These are phyloP conservation scores for Pandion haliaetus DNA, from an alignment of 2,113 vertebrate genomes.

Conservation along the genomic window DNA sequence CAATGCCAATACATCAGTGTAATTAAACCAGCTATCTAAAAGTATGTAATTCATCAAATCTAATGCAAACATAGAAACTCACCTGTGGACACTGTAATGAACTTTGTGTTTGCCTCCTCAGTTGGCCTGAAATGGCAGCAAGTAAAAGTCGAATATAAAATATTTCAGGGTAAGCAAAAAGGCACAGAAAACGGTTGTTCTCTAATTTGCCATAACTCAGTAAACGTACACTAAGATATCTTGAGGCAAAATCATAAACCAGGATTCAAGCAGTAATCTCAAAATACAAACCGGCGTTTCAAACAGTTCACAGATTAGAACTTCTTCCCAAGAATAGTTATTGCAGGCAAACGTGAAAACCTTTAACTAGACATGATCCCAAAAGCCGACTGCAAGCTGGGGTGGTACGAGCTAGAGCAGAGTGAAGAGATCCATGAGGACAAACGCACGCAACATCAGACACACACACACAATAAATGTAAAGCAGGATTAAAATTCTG, in stretches of 20 bases:
- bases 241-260: conserved; percentile 50
- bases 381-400: background rate
- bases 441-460: background rate
- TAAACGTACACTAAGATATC: conserved; percentile 51
- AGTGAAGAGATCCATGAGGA: background rate
- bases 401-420: background rate
- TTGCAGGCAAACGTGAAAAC: background rate
- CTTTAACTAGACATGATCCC: conserved; percentile 42
- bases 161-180: conserved; percentile 32
- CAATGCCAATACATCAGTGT: conserved; percentile 59
- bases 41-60: conserved; percentile 26
- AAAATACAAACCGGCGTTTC: conserved; percentile 44
- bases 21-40: conserved; percentile 61
- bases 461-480: background rate
- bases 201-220: conserved; percentile 26
- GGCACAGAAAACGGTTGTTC: conserved; percentile 19
- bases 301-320: conserved; percentile 56
- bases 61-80: background rate
- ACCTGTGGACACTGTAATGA: conserved; percentile 12
- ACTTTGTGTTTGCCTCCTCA: background rate
- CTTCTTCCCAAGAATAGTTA: conserved; percentile 31
- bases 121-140: background rate
- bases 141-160: background rate
- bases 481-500: background rate
- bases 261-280: conserved; percentile 33